Evolutionary conservation across 1,140 invertebrate species (phyloP).

Genomic region (Aleiodes sp.): DNA sequence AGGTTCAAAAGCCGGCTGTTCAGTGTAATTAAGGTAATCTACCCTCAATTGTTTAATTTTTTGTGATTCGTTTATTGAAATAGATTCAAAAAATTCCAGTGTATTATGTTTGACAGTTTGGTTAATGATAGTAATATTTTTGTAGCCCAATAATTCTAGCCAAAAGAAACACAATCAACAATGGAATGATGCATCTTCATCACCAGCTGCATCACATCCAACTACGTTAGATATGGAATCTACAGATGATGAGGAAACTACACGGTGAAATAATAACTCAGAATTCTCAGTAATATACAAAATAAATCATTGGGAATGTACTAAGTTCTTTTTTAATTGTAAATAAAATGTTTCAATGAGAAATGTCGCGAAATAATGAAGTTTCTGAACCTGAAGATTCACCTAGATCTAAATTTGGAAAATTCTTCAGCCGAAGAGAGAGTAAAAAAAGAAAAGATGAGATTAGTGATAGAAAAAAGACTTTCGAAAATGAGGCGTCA

Average conservation of each 20-base stretch:
- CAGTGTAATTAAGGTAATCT: neutral
- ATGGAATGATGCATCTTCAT: slow-evolving; percentile 16
- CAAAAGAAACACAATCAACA: neutral
- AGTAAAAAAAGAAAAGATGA: neutral
- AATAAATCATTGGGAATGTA: too few relatives aligned
- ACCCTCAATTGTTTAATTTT: neutral
- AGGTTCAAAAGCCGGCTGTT: neutral
- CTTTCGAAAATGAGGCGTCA: neutral
- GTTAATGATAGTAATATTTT: neutral
- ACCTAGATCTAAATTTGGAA: neutral
- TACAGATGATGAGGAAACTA: slow-evolving; percentile 39
- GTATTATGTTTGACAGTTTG: neutral
- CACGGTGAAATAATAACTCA: slow-evolving; percentile 7
- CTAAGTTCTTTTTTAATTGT: too few relatives aligned
- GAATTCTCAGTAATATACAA: neutral
- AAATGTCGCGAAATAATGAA: slow-evolving; percentile 25
- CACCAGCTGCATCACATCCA: slow-evolving; percentile 13
- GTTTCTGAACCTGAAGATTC: neutral
- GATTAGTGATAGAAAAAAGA: neutral
- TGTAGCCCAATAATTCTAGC: neutral
- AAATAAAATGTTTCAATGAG: neutral
- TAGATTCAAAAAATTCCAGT: slow-evolving; percentile 1
- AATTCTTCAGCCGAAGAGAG: slow-evolving; percentile 1
- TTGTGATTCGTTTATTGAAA: too few relatives aligned
- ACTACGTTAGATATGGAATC: slow-evolving; percentile 38